Base-by-base conservation (phyloP, 30 jellyfish, hydroid and myxozoan genomes). In the Pseudorhiza aurosa region DNA sequence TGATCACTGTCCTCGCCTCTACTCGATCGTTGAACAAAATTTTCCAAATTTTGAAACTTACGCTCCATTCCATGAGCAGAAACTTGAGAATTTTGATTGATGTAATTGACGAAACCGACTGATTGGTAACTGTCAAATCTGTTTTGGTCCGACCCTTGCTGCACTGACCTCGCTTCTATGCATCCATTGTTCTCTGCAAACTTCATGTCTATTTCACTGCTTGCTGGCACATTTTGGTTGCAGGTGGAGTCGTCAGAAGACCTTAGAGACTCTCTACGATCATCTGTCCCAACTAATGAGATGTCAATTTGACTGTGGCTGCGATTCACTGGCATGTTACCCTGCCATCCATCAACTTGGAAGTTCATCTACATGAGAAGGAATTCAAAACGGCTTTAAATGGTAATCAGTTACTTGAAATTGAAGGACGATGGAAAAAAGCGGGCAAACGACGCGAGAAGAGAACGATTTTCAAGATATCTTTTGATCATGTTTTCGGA, bases 1-100 rank as follows among this genome's bases (percentile, higher is more conserved):
- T 80, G 84, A 3, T 80, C 91, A 2, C 14, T 80, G 8, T 63
- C 90, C 22, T 43, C 71, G 2, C 67, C 70, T 47, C 67, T 36
- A 2, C 36, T 15, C 4, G 17, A 58, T 8, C 53, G 53, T 10
- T 22, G 24, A 21, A 31, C 53, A 18, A 25, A 64, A 14, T 33
- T 37, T 15, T 12, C 30, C 7, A 33, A 7, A 35, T 11, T 28
- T n/a, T 53, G 36, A 53, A 53, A 21, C 67, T 53, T 53, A 18
- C 77, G 77, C 18, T 26, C 50, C 17, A 10, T 15, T 8, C 58
- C 77, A n/a, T n/a, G n/a, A n/a, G n/a, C n/a, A n/a, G n/a, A n/a
- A n/a, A n/a, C n/a, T n/a, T n/a, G n/a, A 19, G 53, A 22, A 15
- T 11, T 64, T 14, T 36, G 58, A 22, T 30, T 64, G 53, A 64